A percentile compares a stretch with the other conserved stretches of the same genome.
Evolutionary conservation across 2,888 invertebrate genomes (phyloP).

Genomic region (Belgica antarctica): DNA sequence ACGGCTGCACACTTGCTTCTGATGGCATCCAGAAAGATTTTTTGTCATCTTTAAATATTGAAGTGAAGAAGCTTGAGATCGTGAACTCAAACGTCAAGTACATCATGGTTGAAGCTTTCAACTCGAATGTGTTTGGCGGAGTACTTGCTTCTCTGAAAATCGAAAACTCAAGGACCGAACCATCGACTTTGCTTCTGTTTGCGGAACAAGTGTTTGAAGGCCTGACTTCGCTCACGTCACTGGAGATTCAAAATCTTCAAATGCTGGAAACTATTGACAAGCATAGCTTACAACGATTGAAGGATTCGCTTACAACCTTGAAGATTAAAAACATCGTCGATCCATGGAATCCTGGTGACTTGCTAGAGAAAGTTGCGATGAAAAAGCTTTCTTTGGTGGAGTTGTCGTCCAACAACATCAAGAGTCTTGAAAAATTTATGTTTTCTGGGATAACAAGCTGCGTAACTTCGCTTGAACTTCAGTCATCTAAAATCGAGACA

Average conservation of each 20-base stretch:
- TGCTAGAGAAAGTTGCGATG: background rate
- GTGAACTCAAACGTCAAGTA: background rate
- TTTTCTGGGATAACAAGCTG: background rate
- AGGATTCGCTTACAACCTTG: background rate
- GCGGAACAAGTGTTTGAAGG: background rate
- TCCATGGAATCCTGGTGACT: background rate
- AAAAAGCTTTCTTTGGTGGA: background rate
- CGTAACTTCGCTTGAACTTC: background rate
- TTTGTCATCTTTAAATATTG: background rate
- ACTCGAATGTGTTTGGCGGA: background rate
- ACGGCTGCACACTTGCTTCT: background rate
- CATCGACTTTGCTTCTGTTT: background rate
- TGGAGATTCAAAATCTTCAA: background rate
- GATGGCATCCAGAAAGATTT: background rate
- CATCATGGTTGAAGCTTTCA: background rate
- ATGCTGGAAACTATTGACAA: background rate
- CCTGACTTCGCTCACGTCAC: background rate
- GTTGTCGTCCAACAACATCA: background rate
- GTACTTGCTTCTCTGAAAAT: background rate
- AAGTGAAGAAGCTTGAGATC: background rate
- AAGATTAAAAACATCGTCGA: background rate
- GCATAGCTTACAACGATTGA: background rate
- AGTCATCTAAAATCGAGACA: background rate
- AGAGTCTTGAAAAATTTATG: background rate
- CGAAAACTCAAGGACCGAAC: background rate